Percentiles rank a stretch among this genome's conserved stretches.
Conservation (phyloP, 2,113 vertebrate genomes). For the Myrmecobius fasciatus region DNA sequence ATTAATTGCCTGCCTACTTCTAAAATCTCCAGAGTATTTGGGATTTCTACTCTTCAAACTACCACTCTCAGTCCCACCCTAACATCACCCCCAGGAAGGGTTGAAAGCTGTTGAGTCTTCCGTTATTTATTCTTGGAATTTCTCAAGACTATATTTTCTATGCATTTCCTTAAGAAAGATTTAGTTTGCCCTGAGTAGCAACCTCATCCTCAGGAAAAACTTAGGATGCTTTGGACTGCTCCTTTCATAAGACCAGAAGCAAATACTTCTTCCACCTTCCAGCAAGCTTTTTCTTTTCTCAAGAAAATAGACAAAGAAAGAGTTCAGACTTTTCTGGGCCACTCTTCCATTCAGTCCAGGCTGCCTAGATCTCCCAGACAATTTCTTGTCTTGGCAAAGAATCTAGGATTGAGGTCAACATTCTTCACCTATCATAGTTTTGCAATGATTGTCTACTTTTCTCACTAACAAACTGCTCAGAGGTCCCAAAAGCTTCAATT, state of each 20-base stretch:
- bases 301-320: background rate
- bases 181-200: background rate
- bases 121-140: background rate
- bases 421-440: background rate
- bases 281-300: background rate
- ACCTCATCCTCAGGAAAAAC: background rate
- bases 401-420: background rate
- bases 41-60: background rate
- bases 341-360: background rate
- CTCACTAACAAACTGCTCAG: background rate
- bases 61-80: background rate
- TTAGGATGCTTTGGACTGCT: background rate
- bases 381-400: background rate
- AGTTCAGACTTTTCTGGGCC: background rate
- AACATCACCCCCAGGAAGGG: background rate
- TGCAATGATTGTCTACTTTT: background rate
- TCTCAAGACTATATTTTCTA: background rate
- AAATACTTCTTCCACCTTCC: background rate
- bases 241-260: background rate
- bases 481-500: background rate
- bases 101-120: background rate
- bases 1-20: too few relatives aligned
- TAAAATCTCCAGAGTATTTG: too few relatives aligned
- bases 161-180: background rate
- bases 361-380: background rate